Percentiles rank a stretch among this genome's conserved stretches.
Evolutionary conservation across 1,140 invertebrate species (phyloP).

Genomic region (Ylistrum balloti): DNA sequence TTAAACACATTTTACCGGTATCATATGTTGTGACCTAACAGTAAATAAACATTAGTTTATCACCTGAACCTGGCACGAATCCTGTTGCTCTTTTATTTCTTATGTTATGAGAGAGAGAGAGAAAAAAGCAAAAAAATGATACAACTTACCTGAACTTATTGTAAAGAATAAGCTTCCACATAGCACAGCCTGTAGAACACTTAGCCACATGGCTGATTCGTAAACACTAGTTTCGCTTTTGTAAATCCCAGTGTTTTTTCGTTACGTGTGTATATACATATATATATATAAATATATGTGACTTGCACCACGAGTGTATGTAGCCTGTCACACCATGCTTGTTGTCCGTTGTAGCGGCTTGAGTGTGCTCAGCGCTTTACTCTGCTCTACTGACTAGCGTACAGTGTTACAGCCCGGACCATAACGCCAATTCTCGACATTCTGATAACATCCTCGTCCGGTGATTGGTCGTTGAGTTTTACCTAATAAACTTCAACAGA

Average conservation of each 20-base stretch:
- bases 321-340: neutral
- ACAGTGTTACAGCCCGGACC: conserved; percentile 36
- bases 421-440: conserved; percentile 31
- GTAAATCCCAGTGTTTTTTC: conserved; percentile 11
- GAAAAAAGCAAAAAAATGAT: neutral
- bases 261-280: conserved; percentile 34
- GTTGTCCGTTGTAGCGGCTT: neutral
- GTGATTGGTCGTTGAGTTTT: conserved; percentile 11
- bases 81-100: too few relatives aligned
- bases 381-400: conserved; percentile 19
- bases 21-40: neutral
- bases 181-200: conserved; percentile 20
- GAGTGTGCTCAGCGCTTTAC: neutral
- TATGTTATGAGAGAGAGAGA: too few relatives aligned
- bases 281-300: conserved; percentile 23
- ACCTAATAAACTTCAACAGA: conserved; percentile 39
- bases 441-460: conserved; percentile 25
- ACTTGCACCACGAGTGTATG: neutral
- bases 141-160: conserved; percentile 27
- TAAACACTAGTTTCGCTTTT: neutral
- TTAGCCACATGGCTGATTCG: conserved; percentile 8
- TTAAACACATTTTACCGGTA: neutral
- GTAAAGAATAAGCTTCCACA: conserved; percentile 34
- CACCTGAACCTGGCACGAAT: too few relatives aligned
- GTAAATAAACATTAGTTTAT: neutral